phyloP scores from a whole-genome alignment of 2,888 invertebrate genomes.

The Nomada hirtipes region DNA sequence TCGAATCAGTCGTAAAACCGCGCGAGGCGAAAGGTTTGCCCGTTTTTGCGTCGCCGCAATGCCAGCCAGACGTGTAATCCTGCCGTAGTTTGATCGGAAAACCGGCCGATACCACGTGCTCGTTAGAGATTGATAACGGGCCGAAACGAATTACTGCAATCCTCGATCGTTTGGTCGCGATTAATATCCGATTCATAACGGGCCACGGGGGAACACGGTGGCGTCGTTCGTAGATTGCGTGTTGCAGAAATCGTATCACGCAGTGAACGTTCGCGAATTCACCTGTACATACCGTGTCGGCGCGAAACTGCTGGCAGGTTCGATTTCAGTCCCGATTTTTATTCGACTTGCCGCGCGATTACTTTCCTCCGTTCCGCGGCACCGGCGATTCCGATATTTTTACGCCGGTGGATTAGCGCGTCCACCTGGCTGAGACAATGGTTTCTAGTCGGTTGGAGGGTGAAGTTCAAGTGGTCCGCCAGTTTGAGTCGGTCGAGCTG shows the following conservation, averaged over 20 bases:
- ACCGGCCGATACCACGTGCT: slow-evolving; percentile 24
- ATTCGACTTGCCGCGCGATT: slow-evolving; percentile 34
- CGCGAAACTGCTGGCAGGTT: slow-evolving; percentile 19
- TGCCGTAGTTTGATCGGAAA: slow-evolving; percentile 36
- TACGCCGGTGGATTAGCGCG: slow-evolving; percentile 28
- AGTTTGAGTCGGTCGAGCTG: not conserved
- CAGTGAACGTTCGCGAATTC: slow-evolving; percentile 15
- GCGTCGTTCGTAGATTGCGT: slow-evolving; percentile 28
- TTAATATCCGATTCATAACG: slow-evolving; percentile 62
- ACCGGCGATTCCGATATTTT: slow-evolving; percentile 18
- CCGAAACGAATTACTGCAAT: slow-evolving; percentile 54
- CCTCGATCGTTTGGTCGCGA: slow-evolving; percentile 54
- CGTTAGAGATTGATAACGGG: slow-evolving; percentile 53
- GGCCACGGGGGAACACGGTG: slow-evolving; percentile 3
- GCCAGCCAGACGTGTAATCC: slow-evolving; percentile 30
- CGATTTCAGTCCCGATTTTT: slow-evolving; percentile 13
- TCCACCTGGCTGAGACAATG: not conserved
- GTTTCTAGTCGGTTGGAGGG: not conserved
- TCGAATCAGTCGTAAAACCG: slow-evolving; percentile 27
- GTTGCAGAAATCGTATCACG: slow-evolving; percentile 51
- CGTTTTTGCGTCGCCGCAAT: not conserved
- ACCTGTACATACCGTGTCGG: not conserved
- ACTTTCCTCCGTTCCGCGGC: slow-evolving; percentile 21
- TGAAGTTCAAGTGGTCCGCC: slow-evolving; percentile 1
- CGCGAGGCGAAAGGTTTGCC: not conserved